Evolutionary conservation across 2,797 vertebrate genomes (phyloP).

Genomic region (Peromyscus attwateri): DNA sequence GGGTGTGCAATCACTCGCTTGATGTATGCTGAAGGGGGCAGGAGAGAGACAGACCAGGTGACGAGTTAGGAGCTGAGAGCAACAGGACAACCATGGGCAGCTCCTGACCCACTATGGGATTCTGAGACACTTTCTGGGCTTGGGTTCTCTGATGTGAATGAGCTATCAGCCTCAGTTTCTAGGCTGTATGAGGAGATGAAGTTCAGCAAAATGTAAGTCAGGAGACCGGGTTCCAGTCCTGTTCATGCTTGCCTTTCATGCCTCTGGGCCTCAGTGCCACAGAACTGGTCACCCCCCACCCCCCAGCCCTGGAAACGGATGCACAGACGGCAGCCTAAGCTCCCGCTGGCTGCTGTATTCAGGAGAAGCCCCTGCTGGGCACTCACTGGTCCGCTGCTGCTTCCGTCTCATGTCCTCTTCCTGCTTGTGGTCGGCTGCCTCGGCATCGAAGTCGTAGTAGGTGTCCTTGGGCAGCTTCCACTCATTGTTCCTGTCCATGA

Average conservation of each 20-base stretch:
- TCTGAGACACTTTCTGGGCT: background rate
- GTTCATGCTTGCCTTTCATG: background rate
- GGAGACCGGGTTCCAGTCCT: background rate
- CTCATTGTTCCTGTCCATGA: constrained; percentile 98
- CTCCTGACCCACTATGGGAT: constrained; percentile 11
- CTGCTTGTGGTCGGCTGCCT: constrained; percentile 95
- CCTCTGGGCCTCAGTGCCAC: constrained; percentile 9
- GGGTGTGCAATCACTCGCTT: constrained; percentile 99
- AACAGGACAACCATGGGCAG: background rate
- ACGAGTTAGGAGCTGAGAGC: constrained; percentile 20
- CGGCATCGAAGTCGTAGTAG: constrained; percentile 98
- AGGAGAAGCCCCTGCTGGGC: background rate
- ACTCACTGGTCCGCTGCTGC: constrained; percentile 97
- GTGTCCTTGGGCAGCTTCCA: constrained; percentile 99
- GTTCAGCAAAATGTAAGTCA: background rate
- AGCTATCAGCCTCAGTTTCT: background rate
- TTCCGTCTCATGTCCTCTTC: constrained; percentile 98
- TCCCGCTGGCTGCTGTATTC: background rate
- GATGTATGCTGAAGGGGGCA: constrained; percentile 93
- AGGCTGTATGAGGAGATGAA: background rate
- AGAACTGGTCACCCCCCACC: background rate
- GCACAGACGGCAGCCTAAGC: background rate
- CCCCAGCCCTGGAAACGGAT: accelerated
- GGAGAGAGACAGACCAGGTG: constrained; percentile 53
- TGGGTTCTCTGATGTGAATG: constrained; percentile 1